A percentile compares a stretch with the other conserved stretches of the same genome.
These are phyloP conservation scores for Tenebrio molitor DNA, from an alignment of 1,140 invertebrate genomes.

Conservation along the genomic window DNA sequence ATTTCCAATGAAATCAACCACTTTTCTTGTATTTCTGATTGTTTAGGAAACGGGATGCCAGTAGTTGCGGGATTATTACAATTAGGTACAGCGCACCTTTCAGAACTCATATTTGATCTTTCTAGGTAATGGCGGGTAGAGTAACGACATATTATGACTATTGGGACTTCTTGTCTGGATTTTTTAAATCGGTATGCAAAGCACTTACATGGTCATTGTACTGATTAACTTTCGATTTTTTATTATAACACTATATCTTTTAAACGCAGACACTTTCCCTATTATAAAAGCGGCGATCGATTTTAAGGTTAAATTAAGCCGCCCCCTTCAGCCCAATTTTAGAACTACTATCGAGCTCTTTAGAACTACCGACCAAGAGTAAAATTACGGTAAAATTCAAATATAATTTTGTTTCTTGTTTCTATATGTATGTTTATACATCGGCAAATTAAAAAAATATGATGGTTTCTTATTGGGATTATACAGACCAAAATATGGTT, in stretches of 20 bases:
- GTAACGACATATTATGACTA: conserved; percentile 31
- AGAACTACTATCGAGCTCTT: background rate
- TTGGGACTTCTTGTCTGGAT: conserved; percentile 8
- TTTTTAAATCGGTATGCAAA: background rate
- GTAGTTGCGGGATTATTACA: conserved; percentile 56
- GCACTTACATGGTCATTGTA: no score
- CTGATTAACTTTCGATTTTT: no score
- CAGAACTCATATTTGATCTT: conserved; percentile 16
- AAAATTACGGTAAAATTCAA: no score
- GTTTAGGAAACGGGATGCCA: conserved; percentile 60
- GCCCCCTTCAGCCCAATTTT: background rate
- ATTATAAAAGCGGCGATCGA: background rate
- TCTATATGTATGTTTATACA: no score
- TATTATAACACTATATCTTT: no score
- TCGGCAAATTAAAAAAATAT: no score
- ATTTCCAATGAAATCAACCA: conserved; percentile 58
- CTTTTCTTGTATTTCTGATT: conserved; percentile 51
- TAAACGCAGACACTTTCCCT: no score
- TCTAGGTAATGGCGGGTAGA: conserved; percentile 42
- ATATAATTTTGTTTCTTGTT: no score
- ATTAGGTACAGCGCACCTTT: conserved; percentile 60
- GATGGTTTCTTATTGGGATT: no score
- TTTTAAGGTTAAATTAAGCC: background rate
- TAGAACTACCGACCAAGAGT: conserved; percentile 20
- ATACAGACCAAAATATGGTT: no score